Conservation (phyloP, 2,888 invertebrate species). For the Athalia cordata region DNA sequence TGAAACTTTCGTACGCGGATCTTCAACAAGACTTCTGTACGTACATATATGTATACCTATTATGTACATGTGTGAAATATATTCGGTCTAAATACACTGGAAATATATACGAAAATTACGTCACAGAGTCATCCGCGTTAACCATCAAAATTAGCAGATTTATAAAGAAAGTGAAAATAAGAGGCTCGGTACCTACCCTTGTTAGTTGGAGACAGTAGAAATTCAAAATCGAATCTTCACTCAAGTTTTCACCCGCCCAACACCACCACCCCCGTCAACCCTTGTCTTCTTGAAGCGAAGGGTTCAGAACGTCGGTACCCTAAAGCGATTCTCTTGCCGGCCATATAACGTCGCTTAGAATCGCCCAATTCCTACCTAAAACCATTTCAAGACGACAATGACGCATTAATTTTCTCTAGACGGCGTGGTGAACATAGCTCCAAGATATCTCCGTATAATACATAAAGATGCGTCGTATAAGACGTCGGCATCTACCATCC, state of each 20-base stretch:
- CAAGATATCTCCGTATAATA: too few species aligned
- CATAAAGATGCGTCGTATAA: too few species aligned
- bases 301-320: background rate
- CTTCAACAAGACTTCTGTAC: too few species aligned
- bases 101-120: too few species aligned
- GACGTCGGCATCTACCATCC: too few species aligned
- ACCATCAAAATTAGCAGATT: too few species aligned
- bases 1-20: too few species aligned
- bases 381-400: conserved; percentile 24
- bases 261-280: conserved; percentile 41
- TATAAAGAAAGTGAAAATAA: background rate
- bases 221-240: conserved; percentile 33
- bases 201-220: background rate
- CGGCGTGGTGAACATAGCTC: too few species aligned
- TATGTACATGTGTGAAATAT: too few species aligned
- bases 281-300: conserved; percentile 33
- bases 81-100: too few species aligned
- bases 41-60: too few species aligned
- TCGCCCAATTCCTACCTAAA: background rate
- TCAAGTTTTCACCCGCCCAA: background rate
- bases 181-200: background rate
- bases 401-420: conserved; percentile 15
- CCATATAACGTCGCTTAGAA: conserved; percentile 20
- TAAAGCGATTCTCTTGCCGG: conserved; percentile 13
- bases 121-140: too few species aligned